Conservation (phyloP, 2,113 vertebrate genomes). For the Eurystomus gularis region DNA sequence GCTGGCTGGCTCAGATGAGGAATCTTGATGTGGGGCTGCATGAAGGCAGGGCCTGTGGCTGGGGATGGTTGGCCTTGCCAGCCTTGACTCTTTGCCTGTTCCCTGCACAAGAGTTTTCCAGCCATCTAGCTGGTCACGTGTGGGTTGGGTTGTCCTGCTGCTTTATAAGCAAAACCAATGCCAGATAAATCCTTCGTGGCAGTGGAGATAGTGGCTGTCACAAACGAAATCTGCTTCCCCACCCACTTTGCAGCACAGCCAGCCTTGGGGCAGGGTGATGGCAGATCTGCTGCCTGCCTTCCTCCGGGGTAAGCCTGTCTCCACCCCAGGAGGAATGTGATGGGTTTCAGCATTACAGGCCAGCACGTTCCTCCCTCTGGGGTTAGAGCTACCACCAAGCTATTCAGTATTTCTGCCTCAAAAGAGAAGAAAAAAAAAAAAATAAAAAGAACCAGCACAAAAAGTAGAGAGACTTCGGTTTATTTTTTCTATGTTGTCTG, state of each 20-base stretch:
- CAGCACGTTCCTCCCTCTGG: not conserved
- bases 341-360: not conserved
- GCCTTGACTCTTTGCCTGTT: not conserved
- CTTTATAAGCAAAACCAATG: not conserved
- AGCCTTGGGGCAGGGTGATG: constrained; percentile 53
- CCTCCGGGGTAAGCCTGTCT: not conserved
- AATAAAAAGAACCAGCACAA: not conserved
- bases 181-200: not conserved
- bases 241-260: not conserved
- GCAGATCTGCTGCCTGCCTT: constrained; percentile 24
- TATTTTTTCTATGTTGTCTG: not conserved
- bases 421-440: not conserved
- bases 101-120: not conserved
- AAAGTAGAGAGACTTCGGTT: not conserved
- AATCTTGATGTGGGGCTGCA: rapidly evolving
- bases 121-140: not conserved
- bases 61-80: not conserved
- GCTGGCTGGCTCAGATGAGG: rapidly evolving
- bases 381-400: not conserved
- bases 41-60: not conserved
- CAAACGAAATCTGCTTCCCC: constrained; percentile 9
- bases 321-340: not conserved
- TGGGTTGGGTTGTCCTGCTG: not conserved
- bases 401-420: not conserved
- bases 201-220: not conserved